phyloP scores from a whole-genome alignment of 1,140 invertebrate species.

The Drosophila ananassae region DNA sequence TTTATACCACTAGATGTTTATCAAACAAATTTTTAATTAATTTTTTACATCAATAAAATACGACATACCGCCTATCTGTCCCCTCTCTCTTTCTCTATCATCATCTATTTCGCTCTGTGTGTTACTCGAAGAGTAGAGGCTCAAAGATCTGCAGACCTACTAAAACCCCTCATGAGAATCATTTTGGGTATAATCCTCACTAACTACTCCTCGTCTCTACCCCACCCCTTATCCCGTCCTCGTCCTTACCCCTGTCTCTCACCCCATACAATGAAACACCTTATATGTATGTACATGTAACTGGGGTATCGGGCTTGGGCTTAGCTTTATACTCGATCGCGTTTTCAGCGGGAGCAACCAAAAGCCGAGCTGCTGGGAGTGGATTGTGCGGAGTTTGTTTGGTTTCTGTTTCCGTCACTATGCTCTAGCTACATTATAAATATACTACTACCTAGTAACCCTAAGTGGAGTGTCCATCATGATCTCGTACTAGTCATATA shows the following conservation, averaged over 20 bases:
- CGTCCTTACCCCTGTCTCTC: neutral
- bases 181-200: constrained; percentile 29
- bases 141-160: constrained; percentile 14
- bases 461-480: constrained; percentile 51
- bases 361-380: constrained; percentile 30
- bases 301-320: constrained; percentile 69
- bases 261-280: constrained; percentile 8
- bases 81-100: constrained; percentile 21
- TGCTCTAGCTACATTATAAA: constrained; percentile 42
- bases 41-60: constrained; percentile 80
- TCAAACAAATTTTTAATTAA: constrained; percentile 59
- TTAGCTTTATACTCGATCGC: constrained; percentile 66
- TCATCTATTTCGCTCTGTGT: constrained; percentile 19
- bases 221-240: neutral
- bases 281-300: constrained; percentile 64
- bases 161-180: constrained; percentile 12
- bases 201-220: constrained; percentile 8
- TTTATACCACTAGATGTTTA: constrained; percentile 52
- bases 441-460: constrained; percentile 29
- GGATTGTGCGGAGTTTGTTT: constrained; percentile 44
- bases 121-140: constrained; percentile 28
- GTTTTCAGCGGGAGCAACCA: constrained; percentile 61
- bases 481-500: constrained; percentile 47
- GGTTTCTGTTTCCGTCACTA: constrained; percentile 54
- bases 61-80: constrained; percentile 61